Base-by-base conservation (phyloP, 2,888 invertebrate genomes). In the Sepioteuthis lessoniana region DNA sequence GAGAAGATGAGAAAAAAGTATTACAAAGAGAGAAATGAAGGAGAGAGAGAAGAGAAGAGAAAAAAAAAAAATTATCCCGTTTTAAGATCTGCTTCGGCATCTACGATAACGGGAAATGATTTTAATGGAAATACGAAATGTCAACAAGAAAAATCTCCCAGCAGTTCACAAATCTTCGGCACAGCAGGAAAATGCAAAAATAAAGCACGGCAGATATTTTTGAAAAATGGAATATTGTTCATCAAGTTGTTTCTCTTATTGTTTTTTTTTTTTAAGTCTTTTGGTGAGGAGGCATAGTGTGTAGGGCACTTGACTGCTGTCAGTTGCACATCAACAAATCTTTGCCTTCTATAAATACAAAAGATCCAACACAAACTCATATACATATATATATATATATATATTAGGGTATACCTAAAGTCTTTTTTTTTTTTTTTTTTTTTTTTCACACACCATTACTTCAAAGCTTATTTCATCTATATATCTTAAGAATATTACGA, bases 41-140 rank as follows among this genome's bases (percentile, higher is more conserved):
- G 76, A 76, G 8, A n/a, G n/a, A 76, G n/a, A 76, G 31, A 8
- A 19, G n/a, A n/a, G n/a, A n/a, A 10, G n/a, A 76, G 76, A 76
- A n/a, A 8, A n/a, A 31, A 76, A n/a, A n/a, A n/a, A 31, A 76
- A 10, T 76, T n/a, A 76, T 76, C 76, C 31, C n/a, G n/a, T n/a
- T 76, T 76, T n/a, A 76, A 76, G n/a, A 31, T 76, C 31, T 76
- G n/a, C n/a, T 76, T 76, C 2, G 60, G 60, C 60, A 1, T 60
- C 60, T 28, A 60, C 60, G 1, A 7, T 60, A 60, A 60, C 60
- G n/a, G 31, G 16, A 76, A 76, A 31, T n/a, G 76, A 76, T 76
- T 76, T 76, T 76, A 76, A 76, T 76, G 76, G 76, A 76, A 55
- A 76, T 16, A 76, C n/a, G 76, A 76, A 76, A 76, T n/a, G 76